phyloP scores from a whole-genome alignment of 2,797 vertebrate species.

The Podargus strigoides region DNA sequence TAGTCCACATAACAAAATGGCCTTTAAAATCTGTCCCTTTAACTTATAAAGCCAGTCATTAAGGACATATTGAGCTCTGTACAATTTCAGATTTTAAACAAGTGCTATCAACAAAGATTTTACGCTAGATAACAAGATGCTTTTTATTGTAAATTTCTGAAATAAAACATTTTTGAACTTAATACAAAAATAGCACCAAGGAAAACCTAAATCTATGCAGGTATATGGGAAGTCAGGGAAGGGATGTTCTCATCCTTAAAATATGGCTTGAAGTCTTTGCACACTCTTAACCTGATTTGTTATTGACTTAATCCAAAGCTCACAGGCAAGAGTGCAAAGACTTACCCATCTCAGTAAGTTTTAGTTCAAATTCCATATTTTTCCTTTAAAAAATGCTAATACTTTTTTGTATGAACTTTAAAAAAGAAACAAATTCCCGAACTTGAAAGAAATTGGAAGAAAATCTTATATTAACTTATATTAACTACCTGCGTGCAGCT shows the following conservation, averaged over 20 bases:
- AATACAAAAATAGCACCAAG: neutral
- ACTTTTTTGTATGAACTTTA: neutral
- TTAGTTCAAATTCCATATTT: neutral
- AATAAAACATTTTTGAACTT: neutral
- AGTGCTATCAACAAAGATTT: neutral
- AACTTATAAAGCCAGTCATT: neutral
- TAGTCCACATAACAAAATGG: neutral
- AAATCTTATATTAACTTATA: neutral
- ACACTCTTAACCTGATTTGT: neutral
- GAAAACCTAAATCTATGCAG: neutral
- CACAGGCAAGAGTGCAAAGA: neutral
- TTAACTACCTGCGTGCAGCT: neutral
- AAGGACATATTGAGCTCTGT: neutral
- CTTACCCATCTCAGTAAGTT: neutral
- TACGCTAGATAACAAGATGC: neutral
- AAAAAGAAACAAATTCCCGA: neutral
- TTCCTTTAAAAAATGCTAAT: neutral
- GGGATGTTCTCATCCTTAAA: neutral
- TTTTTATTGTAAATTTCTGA: neutral
- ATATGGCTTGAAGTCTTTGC: neutral
- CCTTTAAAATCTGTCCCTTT: neutral
- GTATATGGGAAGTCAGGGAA: neutral
- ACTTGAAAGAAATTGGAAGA: neutral
- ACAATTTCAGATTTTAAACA: neutral
- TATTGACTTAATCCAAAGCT: neutral